Evolutionary conservation across 2,888 invertebrate genomes (phyloP), one percentile per base, ranked within the genome.

Genomic region (Drosophila austrosaltans): DNA sequence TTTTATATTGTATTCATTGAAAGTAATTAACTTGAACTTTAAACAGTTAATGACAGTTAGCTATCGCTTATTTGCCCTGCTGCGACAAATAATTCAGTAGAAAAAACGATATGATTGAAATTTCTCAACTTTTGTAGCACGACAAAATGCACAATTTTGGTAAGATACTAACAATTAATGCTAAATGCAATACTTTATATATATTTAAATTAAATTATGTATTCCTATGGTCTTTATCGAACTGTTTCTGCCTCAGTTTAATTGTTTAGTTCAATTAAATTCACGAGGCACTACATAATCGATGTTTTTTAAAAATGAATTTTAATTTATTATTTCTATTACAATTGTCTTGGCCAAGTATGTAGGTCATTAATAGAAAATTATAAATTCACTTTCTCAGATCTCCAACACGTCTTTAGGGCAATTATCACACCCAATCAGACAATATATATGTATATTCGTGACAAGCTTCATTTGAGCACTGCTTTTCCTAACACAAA

Each of bases 61-160:
- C 3, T 90, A 90, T 66, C 82, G 82, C 1, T 67, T 82, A 0
- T 86, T 86, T 53, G 68, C 87, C 8, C 66, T 90, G 22, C 56
- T 89, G n/a, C 72, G 79, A 57, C 77, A 72, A 30, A 78, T 82
- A 76, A 69, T 84, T 32, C 57, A 71, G 63, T 71, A 70, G 63
- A 8, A 3, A 4, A 12, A 39, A 36, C 25, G 3, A 40, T 6
- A 40, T 40, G n/a, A 6, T 36, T 36, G 16, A 40, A 1, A 40
- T 12, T 40, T n/a, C n/a, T n/a, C 1, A 36, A 8, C 36, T 36
- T 36, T 8, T 36, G 8, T 36, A 36, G 36, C 4, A 3, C 1
- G 3, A 40, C 40, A 40, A 40, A 40, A 40, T 40, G 40, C 40
- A 40, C 40, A 40, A 40, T n/a, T 6, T 2, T 4, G 40, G 40